Evolutionary conservation across 2,888 invertebrate genomes (phyloP).

Genomic region (Ellobium chinense): DNA sequence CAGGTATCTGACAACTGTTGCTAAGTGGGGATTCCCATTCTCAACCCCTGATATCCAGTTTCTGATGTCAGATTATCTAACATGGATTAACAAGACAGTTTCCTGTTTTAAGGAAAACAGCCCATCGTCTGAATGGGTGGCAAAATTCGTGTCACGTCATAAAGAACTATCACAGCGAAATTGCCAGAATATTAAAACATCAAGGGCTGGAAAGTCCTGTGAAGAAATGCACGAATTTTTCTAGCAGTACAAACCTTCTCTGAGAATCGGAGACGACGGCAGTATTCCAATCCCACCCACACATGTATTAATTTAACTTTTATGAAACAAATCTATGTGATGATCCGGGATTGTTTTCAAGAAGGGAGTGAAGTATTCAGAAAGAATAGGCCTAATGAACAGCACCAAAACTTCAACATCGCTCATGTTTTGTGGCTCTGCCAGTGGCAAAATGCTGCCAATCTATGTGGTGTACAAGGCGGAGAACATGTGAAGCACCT

Average conservation of each 20-base stretch:
- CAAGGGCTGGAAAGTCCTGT: too few relatives aligned
- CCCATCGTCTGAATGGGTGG: too few relatives aligned
- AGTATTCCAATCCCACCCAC: neutral
- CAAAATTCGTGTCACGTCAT: too few relatives aligned
- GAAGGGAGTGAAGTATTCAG: neutral
- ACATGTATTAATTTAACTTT: neutral
- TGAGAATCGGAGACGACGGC: neutral
- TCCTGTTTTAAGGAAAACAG: too few relatives aligned
- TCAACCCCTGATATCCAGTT: too few relatives aligned
- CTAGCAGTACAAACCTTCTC: conserved; percentile 4
- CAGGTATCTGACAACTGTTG: too few relatives aligned
- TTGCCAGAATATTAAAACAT: too few relatives aligned
- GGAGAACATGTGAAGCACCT: neutral
- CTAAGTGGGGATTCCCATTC: too few relatives aligned
- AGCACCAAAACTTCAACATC: neutral
- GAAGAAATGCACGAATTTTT: too few relatives aligned
- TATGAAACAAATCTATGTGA: neutral
- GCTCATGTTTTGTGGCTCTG: neutral
- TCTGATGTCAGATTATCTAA: too few relatives aligned
- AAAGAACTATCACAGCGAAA: too few relatives aligned
- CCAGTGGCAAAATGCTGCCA: neutral
- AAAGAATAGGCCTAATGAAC: neutral
- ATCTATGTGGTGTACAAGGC: conserved; percentile 11
- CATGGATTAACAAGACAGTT: too few relatives aligned
- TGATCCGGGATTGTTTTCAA: neutral